phyloP scores from a whole-genome alignment of 2,113 vertebrate species.

The Rhinichthys klamathensis region DNA sequence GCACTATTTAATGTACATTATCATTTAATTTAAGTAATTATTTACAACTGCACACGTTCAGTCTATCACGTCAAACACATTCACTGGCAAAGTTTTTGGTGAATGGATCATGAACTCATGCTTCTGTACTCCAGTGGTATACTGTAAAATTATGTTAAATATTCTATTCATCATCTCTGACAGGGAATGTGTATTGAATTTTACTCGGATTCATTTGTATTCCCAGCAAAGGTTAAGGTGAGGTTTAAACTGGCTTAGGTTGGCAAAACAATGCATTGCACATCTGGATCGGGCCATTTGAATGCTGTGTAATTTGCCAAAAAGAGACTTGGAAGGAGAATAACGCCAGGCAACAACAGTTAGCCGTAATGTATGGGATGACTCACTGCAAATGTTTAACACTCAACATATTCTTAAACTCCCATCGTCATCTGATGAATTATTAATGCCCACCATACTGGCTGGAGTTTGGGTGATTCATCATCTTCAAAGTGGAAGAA shows the following conservation, averaged over 20 bases:
- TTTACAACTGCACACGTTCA: not conserved
- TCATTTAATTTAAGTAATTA: not conserved
- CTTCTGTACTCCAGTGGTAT: no score
- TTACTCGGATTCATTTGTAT: not conserved
- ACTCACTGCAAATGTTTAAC: slow-evolving; percentile 21
- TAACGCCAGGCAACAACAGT: not conserved
- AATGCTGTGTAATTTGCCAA: not conserved
- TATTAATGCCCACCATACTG: slow-evolving; percentile 9
- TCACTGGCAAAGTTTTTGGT: not conserved
- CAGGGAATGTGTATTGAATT: not conserved
- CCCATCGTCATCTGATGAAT: not conserved
- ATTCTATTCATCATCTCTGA: not conserved
- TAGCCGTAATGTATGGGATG: slow-evolving; percentile 11
- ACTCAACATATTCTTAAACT: slow-evolving; percentile 11
- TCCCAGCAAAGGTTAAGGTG: slow-evolving; percentile 22
- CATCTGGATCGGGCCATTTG: not conserved
- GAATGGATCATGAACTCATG: not conserved
- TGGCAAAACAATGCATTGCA: slow-evolving; percentile 25
- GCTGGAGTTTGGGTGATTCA: slow-evolving; percentile 41
- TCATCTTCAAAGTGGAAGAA: slow-evolving; percentile 35
- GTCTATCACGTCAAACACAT: not conserved
- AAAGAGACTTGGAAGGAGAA: slow-evolving; percentile 1
- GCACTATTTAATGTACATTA: not conserved
- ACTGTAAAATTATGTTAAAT: not conserved
- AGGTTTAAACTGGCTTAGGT: slow-evolving; percentile 9